Evolutionary conservation across 2,797 vertebrate species (phyloP).

Genomic region (Heterohyrax brucei): DNA sequence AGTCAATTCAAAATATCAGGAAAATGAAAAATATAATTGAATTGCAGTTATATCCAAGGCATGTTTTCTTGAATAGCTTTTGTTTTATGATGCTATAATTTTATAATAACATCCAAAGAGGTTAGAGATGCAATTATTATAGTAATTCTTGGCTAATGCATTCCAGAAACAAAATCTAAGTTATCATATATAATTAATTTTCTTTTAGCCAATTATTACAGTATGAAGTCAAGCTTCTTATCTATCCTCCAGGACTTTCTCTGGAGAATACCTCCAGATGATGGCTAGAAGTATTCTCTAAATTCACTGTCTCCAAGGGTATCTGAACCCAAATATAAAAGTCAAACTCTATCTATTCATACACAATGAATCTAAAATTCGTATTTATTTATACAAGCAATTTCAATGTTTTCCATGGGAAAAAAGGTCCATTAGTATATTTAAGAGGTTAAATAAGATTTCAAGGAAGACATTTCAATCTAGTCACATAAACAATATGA

Average conservation of each 20-base stretch:
- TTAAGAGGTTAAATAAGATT: background rate
- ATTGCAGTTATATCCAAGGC: background rate
- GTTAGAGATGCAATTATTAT: background rate
- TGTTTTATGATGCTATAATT: background rate
- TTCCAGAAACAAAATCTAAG: background rate
- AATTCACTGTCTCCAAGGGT: slow-evolving; percentile 1
- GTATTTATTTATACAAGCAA: background rate
- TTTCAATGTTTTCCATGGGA: background rate
- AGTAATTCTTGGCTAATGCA: background rate
- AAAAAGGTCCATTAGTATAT: background rate
- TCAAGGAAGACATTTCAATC: background rate
- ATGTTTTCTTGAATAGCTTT: background rate
- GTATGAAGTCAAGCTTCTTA: background rate
- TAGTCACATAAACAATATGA: background rate
- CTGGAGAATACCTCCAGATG: background rate
- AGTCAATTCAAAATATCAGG: background rate
- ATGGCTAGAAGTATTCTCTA: background rate
- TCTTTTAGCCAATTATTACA: background rate
- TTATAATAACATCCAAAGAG: background rate
- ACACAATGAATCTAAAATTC: background rate
- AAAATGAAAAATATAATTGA: background rate
- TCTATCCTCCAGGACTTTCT: background rate
- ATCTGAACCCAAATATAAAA: slow-evolving; percentile 33
- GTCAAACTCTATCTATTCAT: background rate
- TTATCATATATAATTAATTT: background rate